phyloP scores from a whole-genome alignment of 2,797 vertebrate species.

The Peromyscus attwateri region DNA sequence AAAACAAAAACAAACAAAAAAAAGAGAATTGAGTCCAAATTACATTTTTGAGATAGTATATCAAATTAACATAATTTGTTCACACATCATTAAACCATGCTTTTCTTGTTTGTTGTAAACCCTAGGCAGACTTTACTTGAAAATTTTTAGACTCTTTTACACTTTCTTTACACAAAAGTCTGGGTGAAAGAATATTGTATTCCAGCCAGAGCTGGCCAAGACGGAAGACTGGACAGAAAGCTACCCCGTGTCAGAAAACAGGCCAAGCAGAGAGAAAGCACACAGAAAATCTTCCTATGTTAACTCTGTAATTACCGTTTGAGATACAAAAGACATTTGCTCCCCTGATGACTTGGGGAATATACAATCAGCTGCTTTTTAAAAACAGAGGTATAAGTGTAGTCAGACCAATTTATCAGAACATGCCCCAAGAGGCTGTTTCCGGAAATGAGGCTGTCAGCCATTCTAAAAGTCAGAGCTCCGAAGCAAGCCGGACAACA shows the following conservation, averaged over 20 bases:
- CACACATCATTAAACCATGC: not conserved
- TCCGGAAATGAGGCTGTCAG: not conserved
- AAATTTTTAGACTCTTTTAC: not conserved
- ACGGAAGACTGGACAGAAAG: not conserved
- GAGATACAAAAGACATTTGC: not conserved
- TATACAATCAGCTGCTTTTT: not conserved
- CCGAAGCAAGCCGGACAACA: not conserved
- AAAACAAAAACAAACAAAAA: no score
- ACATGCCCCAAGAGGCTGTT: not conserved
- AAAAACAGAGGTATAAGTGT: not conserved
- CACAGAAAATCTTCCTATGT: not conserved
- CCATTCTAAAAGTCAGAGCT: not conserved
- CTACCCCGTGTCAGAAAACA: not conserved
- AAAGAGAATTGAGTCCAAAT: not conserved
- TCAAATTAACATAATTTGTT: constrained; percentile 11
- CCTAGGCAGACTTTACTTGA: not conserved
- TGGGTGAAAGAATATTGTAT: not conserved
- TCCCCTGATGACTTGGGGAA: not conserved
- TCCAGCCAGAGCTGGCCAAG: not conserved
- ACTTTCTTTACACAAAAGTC: not conserved
- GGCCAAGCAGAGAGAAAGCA: not conserved
- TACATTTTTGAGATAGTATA: not conserved
- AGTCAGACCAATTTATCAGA: not conserved
- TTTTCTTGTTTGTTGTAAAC: not conserved
- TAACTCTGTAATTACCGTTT: not conserved